phyloP scores from a whole-genome alignment of 2,888 invertebrate genomes.

The Agonopterix heracliana region DNA sequence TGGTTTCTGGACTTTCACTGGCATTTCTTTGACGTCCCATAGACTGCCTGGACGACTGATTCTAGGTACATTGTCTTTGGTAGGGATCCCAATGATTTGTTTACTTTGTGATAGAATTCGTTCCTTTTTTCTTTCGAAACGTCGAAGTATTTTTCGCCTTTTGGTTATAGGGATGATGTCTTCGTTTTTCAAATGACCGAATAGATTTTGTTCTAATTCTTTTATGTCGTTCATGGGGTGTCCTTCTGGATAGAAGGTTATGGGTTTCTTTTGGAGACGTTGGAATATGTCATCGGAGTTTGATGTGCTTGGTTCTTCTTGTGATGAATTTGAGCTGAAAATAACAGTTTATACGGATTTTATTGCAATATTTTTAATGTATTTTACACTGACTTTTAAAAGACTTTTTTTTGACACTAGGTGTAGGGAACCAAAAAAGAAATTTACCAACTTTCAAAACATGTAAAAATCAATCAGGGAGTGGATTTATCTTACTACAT shows the following conservation, averaged over 20 bases:
- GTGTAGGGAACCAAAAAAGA: slow-evolving; percentile 1
- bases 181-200: slow-evolving; percentile 57
- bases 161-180: slow-evolving; percentile 53
- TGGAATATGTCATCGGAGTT: slow-evolving; percentile 26
- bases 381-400: no score
- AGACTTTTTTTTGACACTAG: no score
- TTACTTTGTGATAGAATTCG: slow-evolving; percentile 36
- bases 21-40: slow-evolving; percentile 62
- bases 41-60: slow-evolving; percentile 41
- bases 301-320: slow-evolving; percentile 32
- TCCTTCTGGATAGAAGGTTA: slow-evolving; percentile 49
- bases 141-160: slow-evolving; percentile 61
- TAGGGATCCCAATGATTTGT: slow-evolving; percentile 22
- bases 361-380: no score
- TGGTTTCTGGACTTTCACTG: slow-evolving; percentile 17
- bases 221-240: slow-evolving; percentile 74
- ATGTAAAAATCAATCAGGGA: no score
- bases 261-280: slow-evolving; percentile 26
- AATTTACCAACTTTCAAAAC: not conserved
- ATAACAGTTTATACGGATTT: not conserved
- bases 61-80: slow-evolving; percentile 16
- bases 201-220: slow-evolving; percentile 64
- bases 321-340: slow-evolving; percentile 22
- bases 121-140: slow-evolving; percentile 55
- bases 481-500: no score